Evolutionary conservation across 2,888 invertebrate genomes (phyloP).

Genomic region (Rotaria socialis): DNA sequence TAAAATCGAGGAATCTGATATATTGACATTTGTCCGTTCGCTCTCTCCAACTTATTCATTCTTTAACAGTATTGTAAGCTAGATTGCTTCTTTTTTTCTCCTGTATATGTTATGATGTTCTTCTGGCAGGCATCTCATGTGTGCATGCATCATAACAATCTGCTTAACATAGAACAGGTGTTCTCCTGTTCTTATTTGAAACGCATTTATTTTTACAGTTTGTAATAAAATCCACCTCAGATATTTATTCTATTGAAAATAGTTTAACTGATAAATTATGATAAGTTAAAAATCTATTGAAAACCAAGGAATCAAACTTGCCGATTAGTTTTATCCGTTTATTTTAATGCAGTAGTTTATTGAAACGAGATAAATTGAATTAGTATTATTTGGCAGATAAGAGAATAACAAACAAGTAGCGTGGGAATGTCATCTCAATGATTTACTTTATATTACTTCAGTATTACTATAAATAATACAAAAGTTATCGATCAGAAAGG

Average conservation of each 20-base stretch:
- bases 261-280: background rate
- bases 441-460: background rate
- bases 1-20: background rate
- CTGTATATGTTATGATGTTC: background rate
- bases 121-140: background rate
- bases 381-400: no score
- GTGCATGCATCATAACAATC: background rate
- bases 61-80: background rate
- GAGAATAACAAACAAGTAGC: background rate
- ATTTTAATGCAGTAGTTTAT: no score
- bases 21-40: background rate
- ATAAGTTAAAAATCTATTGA: background rate
- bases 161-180: background rate
- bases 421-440: background rate
- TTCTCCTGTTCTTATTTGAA: no score
- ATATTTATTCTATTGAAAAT: no score
- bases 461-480: background rate
- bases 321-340: no score
- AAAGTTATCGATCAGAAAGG: background rate
- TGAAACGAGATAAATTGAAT: no score
- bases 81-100: background rate
- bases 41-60: background rate
- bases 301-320: background rate
- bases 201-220: no score
- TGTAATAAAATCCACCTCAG: no score